Evolutionary conservation across 2,888 invertebrate genomes (phyloP).

Genomic region (Drosophila paucipuncta): DNA sequence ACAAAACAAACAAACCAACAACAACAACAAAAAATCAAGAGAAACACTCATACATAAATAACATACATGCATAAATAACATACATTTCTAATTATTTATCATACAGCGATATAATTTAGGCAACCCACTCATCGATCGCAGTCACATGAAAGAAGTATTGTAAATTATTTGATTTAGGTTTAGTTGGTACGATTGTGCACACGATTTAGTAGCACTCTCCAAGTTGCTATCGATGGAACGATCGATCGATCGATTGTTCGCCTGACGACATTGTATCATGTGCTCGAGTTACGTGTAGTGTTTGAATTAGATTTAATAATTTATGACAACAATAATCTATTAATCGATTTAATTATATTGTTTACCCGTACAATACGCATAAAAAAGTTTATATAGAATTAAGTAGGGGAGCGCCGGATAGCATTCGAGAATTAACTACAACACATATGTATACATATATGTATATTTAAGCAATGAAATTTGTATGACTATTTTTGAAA

Average conservation of each 20-base stretch:
- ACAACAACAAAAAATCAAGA: conserved; percentile 15
- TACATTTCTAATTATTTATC: conserved; percentile 26
- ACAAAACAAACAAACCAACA: conserved; percentile 18
- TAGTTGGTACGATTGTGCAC: conserved; percentile 59
- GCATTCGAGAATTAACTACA: conserved; percentile 50
- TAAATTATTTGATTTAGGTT: conserved; percentile 75
- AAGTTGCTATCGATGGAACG: conserved; percentile 48
- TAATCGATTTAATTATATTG: conserved; percentile 68
- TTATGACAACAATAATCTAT: conserved; percentile 77
- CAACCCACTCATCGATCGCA: conserved; percentile 66
- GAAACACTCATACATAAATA: conserved; percentile 16
- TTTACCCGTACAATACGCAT: conserved; percentile 24
- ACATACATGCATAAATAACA: conserved; percentile 8
- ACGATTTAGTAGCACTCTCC: conserved; percentile 62
- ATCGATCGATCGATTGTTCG: conserved; percentile 30
- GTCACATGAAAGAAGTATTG: conserved; percentile 77
- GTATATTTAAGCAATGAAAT: conserved; percentile 52
- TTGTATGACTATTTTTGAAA: conserved; percentile 56
- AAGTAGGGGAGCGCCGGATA: conserved; percentile 24
- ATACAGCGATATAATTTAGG: conserved; percentile 41
- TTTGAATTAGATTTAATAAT: conserved; percentile 76
- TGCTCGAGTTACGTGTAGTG: conserved; percentile 52
- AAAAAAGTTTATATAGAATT: conserved; percentile 26
- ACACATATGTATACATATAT: conserved; percentile 27
- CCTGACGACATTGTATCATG: conserved; percentile 34